A percentile compares a stretch with the other conserved stretches of the same genome.
These are phyloP conservation scores for Acanthis flammea DNA, from an alignment of 2,797 vertebrate genomes.

Conservation along the genomic window DNA sequence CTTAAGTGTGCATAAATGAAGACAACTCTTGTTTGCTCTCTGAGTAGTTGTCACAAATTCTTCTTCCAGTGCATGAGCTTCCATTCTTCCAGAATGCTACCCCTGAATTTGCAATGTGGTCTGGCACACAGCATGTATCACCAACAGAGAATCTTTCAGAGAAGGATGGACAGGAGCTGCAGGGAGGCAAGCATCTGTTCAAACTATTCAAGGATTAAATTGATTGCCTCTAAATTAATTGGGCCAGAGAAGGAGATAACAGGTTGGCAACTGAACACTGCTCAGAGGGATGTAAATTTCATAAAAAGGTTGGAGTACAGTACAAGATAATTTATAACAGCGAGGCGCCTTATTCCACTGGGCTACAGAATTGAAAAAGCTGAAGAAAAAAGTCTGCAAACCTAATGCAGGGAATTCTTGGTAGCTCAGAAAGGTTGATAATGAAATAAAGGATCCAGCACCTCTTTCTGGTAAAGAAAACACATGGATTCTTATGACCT, in stretches of 20 bases:
- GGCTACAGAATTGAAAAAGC: not conserved
- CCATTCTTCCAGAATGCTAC: not conserved
- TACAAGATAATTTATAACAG: not conserved
- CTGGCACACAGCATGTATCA: not conserved
- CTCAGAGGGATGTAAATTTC: not conserved
- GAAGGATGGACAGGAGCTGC: not conserved
- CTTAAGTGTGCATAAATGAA: not conserved
- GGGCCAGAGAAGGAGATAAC: not conserved
- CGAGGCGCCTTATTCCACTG: not conserved
- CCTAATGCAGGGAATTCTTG: not conserved
- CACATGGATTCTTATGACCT: not conserved
- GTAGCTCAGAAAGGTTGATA: not conserved
- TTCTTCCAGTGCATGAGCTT: not conserved
- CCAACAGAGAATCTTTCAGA: not conserved
- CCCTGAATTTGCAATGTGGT: fast-evolving
- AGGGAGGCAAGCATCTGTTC: not conserved
- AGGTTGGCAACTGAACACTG: not conserved
- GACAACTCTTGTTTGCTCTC: not conserved
- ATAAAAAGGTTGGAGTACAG: not conserved
- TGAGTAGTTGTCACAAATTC: not conserved
- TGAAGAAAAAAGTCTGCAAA: not conserved
- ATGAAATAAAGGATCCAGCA: not conserved
- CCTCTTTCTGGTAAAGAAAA: not conserved
- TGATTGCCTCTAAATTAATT: not conserved
- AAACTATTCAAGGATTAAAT: conserved; percentile 1